A percentile compares a stretch with the other conserved stretches of the same genome.
Conservation (phyloP, 2,888 invertebrate genomes). For the Choristoneura rosaceana region DNA sequence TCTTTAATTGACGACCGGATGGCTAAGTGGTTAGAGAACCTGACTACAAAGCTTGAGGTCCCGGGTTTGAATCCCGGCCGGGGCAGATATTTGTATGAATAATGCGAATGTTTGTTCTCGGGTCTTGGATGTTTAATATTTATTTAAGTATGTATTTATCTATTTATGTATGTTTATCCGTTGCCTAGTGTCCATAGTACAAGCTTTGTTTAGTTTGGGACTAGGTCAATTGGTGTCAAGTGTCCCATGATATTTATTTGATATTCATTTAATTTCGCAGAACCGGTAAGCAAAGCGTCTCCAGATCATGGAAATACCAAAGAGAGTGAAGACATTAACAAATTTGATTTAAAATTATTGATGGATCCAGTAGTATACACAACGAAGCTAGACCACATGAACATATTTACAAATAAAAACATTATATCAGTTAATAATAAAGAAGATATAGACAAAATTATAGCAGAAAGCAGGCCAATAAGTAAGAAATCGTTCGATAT, state of each 20-base stretch:
- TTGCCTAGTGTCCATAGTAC: too few relatives aligned
- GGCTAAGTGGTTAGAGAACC: too few relatives aligned
- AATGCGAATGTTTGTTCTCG: too few relatives aligned
- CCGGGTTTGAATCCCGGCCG: too few relatives aligned
- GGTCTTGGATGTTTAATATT: too few relatives aligned
- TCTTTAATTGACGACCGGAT: too few relatives aligned
- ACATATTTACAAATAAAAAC: constrained; percentile 53
- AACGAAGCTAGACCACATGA: constrained; percentile 69
- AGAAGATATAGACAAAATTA: constrained; percentile 57
- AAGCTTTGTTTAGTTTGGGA: too few relatives aligned
- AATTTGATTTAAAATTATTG: constrained; percentile 72
- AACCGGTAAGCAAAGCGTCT: not conserved
- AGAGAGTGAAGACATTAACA: constrained; percentile 45
- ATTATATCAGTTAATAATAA: constrained; percentile 53
- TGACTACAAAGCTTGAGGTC: too few relatives aligned
- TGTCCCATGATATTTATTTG: not conserved
- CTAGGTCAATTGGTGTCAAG: too few relatives aligned
- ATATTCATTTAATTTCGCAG: constrained; percentile 12
- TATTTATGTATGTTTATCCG: too few relatives aligned
- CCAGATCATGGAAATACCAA: constrained; percentile 11
- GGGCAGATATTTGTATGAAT: too few relatives aligned
- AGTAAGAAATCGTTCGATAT: constrained; percentile 47
- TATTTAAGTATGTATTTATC: too few relatives aligned
- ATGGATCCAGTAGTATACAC: constrained; percentile 70
- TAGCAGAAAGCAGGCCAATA: constrained; percentile 65